Percentiles rank a stretch among this genome's conserved stretches.
Conservation (phyloP, 1,140 invertebrate genomes). For the Drosophila prosaltans region DNA sequence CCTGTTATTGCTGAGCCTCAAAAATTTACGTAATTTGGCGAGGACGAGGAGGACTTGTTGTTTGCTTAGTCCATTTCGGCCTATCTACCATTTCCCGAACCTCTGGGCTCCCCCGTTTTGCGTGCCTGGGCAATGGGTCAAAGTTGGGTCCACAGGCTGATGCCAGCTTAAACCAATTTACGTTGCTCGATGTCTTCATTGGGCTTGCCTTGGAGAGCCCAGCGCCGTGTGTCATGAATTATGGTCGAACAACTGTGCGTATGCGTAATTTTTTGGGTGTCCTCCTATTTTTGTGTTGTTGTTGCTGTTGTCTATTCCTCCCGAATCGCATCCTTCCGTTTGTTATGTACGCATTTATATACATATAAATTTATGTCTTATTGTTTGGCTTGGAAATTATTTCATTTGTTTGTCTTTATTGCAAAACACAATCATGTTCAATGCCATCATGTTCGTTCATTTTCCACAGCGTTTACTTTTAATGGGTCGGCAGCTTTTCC, state of each 20-base stretch:
- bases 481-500: conserved; percentile 63
- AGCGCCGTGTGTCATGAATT: conserved; percentile 76
- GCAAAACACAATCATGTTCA: conserved; percentile 69
- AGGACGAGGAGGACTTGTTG: conserved; percentile 4
- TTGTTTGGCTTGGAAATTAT: conserved; percentile 80
- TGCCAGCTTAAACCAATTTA: conserved; percentile 80
- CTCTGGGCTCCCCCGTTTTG: conserved; percentile 35
- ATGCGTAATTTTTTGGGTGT: conserved; percentile 68
- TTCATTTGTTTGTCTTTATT: conserved; percentile 81
- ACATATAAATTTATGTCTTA: conserved; percentile 77
- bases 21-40: conserved; percentile 79
- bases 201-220: conserved; percentile 35
- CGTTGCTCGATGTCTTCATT: conserved; percentile 75
- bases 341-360: conserved; percentile 49
- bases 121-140: conserved; percentile 68
- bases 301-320: conserved; percentile 43
- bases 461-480: conserved; percentile 79
- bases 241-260: conserved; percentile 74
- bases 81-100: conserved; percentile 9
- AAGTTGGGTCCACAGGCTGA: conserved; percentile 48
- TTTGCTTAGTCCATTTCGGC: conserved; percentile 53
- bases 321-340: conserved; percentile 26
- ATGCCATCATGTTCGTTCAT: conserved; percentile 62
- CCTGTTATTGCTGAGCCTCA: conserved; percentile 73
- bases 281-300: not conserved